A percentile compares a stretch with the other conserved stretches of the same genome.
These are phyloP conservation scores for Neodiprion pinetum DNA, from an alignment of 1,140 invertebrate genomes.

Conservation along the genomic window DNA sequence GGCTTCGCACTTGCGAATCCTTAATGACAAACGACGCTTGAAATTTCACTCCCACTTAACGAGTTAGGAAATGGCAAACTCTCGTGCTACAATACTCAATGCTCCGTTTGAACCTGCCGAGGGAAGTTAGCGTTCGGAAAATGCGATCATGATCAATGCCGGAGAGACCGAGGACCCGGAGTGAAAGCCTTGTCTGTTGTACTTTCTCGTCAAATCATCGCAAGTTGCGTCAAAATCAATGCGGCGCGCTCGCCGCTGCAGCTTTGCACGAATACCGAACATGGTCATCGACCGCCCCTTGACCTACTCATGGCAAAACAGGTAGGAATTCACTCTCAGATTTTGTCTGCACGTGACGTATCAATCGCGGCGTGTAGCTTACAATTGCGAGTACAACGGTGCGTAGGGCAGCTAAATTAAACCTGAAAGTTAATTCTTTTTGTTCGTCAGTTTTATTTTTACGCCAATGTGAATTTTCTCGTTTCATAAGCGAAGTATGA, in stretches of 20 bases:
- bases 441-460: too few species aligned
- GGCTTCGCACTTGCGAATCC: background rate
- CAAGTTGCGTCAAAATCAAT: background rate
- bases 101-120: too few species aligned
- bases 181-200: background rate
- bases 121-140: background rate
- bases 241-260: background rate
- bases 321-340: background rate
- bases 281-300: background rate
- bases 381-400: too few species aligned
- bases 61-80: too few species aligned
- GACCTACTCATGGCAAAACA: background rate
- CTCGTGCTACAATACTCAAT: too few species aligned
- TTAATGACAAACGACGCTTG: background rate
- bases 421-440: too few species aligned
- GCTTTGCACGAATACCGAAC: background rate
- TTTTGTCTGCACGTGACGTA: background rate
- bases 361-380: too few species aligned
- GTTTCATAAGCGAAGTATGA: too few species aligned
- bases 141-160: background rate
- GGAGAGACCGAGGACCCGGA: background rate
- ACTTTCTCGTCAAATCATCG: background rate
- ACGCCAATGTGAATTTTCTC: too few species aligned
- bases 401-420: too few species aligned
- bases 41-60: too few species aligned